Conservation (phyloP, 2,797 vertebrate genomes). For the Acipenser transmontanus region DNA sequence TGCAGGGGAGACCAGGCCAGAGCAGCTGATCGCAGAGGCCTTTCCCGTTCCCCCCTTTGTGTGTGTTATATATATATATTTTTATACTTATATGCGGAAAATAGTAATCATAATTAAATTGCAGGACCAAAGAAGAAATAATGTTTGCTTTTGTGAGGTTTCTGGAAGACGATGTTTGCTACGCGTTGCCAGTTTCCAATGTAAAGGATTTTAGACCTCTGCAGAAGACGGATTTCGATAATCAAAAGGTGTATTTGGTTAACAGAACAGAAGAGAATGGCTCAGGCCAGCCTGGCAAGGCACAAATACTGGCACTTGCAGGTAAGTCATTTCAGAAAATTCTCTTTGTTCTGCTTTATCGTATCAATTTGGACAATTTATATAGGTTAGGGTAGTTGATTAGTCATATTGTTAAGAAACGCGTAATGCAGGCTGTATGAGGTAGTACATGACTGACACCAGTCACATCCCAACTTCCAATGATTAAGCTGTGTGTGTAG, state of each 20-base stretch:
- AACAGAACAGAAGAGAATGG: slow-evolving; percentile 77
- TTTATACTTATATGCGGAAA: slow-evolving; percentile 69
- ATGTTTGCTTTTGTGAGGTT: slow-evolving; percentile 97
- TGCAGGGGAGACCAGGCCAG: slow-evolving; percentile 68
- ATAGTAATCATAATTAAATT: slow-evolving; percentile 66
- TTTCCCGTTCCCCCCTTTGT: slow-evolving; percentile 45
- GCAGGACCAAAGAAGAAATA: slow-evolving; percentile 55
- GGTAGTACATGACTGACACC: background rate
- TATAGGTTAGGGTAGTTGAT: background rate
- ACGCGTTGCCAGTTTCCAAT: slow-evolving; percentile 82
- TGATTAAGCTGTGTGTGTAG: background rate
- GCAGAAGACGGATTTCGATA: slow-evolving; percentile 90
- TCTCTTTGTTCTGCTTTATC: slow-evolving; percentile 6
- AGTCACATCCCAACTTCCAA: background rate
- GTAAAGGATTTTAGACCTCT: slow-evolving; percentile 87
- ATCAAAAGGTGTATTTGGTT: slow-evolving; percentile 94
- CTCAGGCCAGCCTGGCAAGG: slow-evolving; percentile 80
- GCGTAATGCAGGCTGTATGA: background rate
- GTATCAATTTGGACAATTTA: background rate
- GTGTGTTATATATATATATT: slow-evolving; percentile 61
- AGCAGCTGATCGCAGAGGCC: slow-evolving; percentile 79
- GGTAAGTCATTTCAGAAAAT: slow-evolving; percentile 62
- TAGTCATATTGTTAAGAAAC: slow-evolving; percentile 13
- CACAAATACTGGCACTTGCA: slow-evolving; percentile 94
- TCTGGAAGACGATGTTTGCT: slow-evolving; percentile 94